phyloP scores from a whole-genome alignment of 2,113 vertebrate genomes.

The Prunella fulvescens region DNA sequence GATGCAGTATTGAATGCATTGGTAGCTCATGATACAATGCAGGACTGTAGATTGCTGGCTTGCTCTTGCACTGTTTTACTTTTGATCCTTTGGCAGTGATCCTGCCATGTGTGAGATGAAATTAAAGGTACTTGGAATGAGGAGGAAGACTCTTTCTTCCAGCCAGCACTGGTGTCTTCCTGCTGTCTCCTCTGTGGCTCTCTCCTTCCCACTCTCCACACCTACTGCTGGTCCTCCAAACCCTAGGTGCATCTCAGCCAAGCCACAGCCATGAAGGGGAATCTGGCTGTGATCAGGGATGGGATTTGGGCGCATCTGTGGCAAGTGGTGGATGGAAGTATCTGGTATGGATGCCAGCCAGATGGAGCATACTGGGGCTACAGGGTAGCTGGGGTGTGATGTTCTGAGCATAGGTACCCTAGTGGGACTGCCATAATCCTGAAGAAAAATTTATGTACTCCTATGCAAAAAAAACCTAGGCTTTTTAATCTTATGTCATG shows the following conservation, averaged over 20 bases:
- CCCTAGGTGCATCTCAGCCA: neutral
- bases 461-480: neutral
- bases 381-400: neutral
- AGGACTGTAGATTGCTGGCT: neutral
- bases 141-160: neutral
- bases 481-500: neutral
- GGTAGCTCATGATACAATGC: neutral
- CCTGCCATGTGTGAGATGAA: neutral
- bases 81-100: neutral
- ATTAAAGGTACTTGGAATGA: neutral
- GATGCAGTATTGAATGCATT: neutral
- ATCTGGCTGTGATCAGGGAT: neutral
- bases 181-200: neutral
- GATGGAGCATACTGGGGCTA: neutral
- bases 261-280: neutral
- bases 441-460: neutral
- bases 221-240: neutral
- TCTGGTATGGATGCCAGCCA: neutral
- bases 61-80: neutral
- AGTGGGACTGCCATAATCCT: neutral
- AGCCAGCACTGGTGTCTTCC: neutral
- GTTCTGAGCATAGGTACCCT: neutral
- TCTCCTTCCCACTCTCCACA: neutral
- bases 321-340: neutral
- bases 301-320: neutral